Evolutionary conservation across 2,113 vertebrate genomes (phyloP).

Genomic region (Callorhinus ursinus): DNA sequence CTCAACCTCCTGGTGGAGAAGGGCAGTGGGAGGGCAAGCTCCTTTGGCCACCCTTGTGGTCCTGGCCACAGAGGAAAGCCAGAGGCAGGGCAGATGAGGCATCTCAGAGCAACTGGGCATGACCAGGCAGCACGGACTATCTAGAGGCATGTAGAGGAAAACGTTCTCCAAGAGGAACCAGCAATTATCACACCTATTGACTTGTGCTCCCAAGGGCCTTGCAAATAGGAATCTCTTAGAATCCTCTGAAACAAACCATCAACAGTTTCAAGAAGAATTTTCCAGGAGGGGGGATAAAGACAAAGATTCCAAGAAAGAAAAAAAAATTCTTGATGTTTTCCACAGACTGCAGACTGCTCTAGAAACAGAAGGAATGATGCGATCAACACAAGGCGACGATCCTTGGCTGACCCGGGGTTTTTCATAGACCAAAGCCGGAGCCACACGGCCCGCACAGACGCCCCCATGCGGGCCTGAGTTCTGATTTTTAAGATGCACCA

Average conservation of each 20-base stretch:
- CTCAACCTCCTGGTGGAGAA: neutral
- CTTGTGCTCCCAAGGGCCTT: neutral
- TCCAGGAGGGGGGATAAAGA: slow-evolving; percentile 15
- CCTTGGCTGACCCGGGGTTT: slow-evolving; percentile 33
- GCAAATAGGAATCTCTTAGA: neutral
- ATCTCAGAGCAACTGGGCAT: neutral
- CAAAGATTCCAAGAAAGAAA: neutral
- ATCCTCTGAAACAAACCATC: neutral
- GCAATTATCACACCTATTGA: neutral
- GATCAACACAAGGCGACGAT: neutral
- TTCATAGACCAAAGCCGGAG: slow-evolving; percentile 9
- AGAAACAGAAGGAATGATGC: slow-evolving; percentile 21
- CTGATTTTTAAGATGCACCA: slow-evolving; percentile 54
- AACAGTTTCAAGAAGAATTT: slow-evolving; percentile 32
- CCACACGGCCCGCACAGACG: rapidly evolving
- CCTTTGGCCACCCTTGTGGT: neutral
- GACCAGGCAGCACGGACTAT: rapidly evolving
- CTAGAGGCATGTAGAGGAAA: neutral
- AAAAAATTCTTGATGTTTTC: slow-evolving; percentile 49
- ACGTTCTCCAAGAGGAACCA: neutral
- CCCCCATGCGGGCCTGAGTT: neutral
- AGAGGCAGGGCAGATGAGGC: neutral
- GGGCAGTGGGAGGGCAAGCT: neutral
- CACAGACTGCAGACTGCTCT: neutral
- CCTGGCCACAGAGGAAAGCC: neutral